A percentile compares a stretch with the other conserved stretches of the same genome.
Evolutionary conservation across 2,113 vertebrate genomes (phyloP).

Genomic region (Ceyx margarethae): DNA sequence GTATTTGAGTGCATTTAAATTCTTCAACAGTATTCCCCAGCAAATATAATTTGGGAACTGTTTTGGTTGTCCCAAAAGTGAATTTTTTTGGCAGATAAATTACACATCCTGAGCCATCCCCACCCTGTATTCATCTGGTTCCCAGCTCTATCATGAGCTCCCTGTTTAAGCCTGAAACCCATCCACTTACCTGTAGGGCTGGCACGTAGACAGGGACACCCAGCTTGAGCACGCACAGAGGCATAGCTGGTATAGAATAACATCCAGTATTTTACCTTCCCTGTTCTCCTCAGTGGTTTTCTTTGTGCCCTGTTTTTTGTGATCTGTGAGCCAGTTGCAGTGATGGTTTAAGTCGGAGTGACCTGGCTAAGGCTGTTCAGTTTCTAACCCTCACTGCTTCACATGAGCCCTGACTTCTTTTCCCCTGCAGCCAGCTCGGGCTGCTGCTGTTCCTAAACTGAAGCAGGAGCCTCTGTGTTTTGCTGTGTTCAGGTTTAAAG

Average conservation of each 20-base stretch:
- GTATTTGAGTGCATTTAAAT: background rate
- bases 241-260: background rate
- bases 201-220: too few species aligned
- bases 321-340: background rate
- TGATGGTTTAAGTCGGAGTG: constrained; percentile 1
- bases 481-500: constrained; percentile 39
- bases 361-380: constrained; percentile 11
- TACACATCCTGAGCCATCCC: background rate
- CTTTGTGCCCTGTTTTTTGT: background rate
- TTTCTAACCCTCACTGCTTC: constrained; percentile 25
- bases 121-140: rapidly evolving
- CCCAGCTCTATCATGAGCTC: background rate
- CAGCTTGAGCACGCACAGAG: background rate
- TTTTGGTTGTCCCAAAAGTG: background rate
- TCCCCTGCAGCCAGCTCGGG: background rate
- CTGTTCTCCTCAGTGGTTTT: background rate
- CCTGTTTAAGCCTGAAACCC: background rate
- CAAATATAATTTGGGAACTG: background rate
- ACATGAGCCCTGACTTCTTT: background rate
- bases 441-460: constrained; percentile 47
- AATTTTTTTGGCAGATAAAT: background rate
- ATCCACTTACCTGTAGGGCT: background rate
- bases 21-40: background rate
- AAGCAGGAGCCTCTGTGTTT: background rate
- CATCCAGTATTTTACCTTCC: background rate